These are phyloP conservation scores for Scomber colias DNA, from an alignment of 2,113 vertebrate genomes.

Conservation along the genomic window DNA sequence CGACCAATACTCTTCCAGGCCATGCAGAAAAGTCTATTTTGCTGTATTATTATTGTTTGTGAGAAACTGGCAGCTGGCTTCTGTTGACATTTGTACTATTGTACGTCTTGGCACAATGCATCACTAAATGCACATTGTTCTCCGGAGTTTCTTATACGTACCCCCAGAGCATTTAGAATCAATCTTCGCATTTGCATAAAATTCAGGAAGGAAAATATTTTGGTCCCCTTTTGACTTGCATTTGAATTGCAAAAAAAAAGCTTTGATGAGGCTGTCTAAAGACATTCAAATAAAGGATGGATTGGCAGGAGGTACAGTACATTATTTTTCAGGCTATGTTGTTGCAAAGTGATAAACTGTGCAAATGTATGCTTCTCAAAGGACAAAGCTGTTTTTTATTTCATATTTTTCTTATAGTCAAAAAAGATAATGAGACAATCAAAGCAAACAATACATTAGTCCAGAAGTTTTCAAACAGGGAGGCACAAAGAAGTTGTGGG, in stretches of 20 bases:
- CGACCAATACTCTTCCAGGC: conserved; percentile 11
- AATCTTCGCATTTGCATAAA: background rate
- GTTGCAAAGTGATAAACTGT: no score
- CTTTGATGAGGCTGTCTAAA: background rate
- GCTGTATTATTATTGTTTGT: conserved; percentile 46
- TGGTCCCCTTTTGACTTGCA: background rate
- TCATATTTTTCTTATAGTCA: background rate
- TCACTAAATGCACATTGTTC: conserved; percentile 22
- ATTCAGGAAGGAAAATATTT: background rate
- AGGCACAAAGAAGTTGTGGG: no score
- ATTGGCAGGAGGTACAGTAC: background rate
- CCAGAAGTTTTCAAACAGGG: no score
- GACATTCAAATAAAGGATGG: background rate
- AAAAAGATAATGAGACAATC: background rate
- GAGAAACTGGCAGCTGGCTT: conserved; percentile 39
- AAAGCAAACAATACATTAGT: no score
- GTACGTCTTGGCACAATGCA: conserved; percentile 7
- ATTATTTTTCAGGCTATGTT: no score
- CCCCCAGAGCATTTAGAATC: background rate
- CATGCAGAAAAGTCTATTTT: conserved; percentile 27
- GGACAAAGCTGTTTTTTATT: background rate
- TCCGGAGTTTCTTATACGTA: background rate
- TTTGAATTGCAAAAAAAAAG: background rate
- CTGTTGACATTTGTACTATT: conserved; percentile 32
- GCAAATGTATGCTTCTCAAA: no score